Percentiles rank a stretch among this genome's conserved stretches.
These are phyloP conservation scores for Argyrosomus japonicus DNA, from an alignment of 2,113 vertebrate species.

Conservation along the genomic window DNA sequence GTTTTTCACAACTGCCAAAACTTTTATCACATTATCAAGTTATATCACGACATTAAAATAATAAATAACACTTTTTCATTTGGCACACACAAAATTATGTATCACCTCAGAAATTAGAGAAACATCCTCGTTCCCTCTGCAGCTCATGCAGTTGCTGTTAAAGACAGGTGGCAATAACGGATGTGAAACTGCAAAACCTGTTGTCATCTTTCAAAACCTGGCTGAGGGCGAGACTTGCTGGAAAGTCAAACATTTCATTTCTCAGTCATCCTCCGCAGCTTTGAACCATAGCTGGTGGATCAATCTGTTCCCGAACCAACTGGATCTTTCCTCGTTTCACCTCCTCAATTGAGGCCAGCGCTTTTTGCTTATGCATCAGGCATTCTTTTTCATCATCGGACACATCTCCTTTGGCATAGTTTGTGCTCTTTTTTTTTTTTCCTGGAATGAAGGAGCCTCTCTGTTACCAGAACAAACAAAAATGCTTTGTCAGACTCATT, in stretches of 20 bases:
- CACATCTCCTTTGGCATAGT: slow-evolving; percentile 32
- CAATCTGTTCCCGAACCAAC: slow-evolving; percentile 26
- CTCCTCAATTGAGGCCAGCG: not conserved
- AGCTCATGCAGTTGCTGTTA: slow-evolving; percentile 23
- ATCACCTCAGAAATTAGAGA: slow-evolving; percentile 30
- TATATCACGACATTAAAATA: not conserved
- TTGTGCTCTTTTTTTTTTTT: slow-evolving; percentile 31
- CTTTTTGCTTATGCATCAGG: slow-evolving; percentile 41
- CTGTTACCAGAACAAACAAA: slow-evolving; percentile 7
- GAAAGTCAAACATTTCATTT: slow-evolving; percentile 34
- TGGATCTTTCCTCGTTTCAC: slow-evolving; percentile 35
- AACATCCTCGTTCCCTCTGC: not conserved
- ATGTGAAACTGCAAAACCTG: slow-evolving; percentile 39
- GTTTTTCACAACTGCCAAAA: not conserved
- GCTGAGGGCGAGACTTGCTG: slow-evolving; percentile 21
- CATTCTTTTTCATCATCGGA: slow-evolving; percentile 52
- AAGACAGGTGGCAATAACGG: not conserved
- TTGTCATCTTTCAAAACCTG: slow-evolving; percentile 31
- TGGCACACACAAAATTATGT: not conserved
- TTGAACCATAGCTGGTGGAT: slow-evolving; percentile 2
- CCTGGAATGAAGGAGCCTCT: slow-evolving; percentile 11
- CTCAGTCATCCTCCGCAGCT: slow-evolving; percentile 22
- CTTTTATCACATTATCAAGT: not conserved
- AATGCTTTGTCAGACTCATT: slow-evolving; percentile 16
- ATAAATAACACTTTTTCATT: slow-evolving; percentile 33